Evolutionary conservation across 2,888 invertebrate genomes (phyloP).

Genomic region (Seladonia tumulorum): DNA sequence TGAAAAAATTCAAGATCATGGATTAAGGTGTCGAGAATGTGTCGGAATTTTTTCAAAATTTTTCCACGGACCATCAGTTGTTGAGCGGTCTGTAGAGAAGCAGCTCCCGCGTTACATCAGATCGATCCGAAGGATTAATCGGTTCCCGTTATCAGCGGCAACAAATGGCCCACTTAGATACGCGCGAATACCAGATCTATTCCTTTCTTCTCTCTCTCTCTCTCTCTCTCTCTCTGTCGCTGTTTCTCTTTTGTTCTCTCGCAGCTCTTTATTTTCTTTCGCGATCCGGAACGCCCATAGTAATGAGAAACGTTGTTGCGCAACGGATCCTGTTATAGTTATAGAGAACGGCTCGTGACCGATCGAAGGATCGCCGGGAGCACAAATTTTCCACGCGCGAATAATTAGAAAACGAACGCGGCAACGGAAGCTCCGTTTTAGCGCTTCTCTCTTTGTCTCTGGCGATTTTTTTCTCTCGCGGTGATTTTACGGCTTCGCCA

Average conservation of each 20-base stretch:
- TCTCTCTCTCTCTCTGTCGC: not conserved
- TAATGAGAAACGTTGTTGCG: not conserved
- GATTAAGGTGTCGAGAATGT: not conserved
- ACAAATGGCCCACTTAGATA: constrained; percentile 11
- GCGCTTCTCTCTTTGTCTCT: not conserved
- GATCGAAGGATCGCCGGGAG: not conserved
- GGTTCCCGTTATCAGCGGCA: constrained; percentile 1
- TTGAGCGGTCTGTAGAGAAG: not conserved
- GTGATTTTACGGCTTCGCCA: not conserved
- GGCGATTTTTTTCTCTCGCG: not conserved
- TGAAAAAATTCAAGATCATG: not conserved
- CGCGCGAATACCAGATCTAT: not conserved
- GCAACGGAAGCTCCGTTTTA: not conserved
- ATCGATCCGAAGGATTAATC: constrained; percentile 7
- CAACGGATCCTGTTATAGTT: constrained; percentile 2
- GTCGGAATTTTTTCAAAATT: not conserved
- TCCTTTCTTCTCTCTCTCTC: not conserved
- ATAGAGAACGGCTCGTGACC: not conserved
- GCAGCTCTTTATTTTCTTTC: not conserved
- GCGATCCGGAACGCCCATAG: not conserved
- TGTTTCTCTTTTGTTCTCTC: not conserved
- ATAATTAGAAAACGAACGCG: not conserved
- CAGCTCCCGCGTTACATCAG: not conserved
- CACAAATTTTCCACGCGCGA: not conserved
- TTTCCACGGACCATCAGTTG: not conserved